Evolutionary conservation across 2,888 invertebrate species (phyloP).

Genomic region (Brachylomia viminalis): DNA sequence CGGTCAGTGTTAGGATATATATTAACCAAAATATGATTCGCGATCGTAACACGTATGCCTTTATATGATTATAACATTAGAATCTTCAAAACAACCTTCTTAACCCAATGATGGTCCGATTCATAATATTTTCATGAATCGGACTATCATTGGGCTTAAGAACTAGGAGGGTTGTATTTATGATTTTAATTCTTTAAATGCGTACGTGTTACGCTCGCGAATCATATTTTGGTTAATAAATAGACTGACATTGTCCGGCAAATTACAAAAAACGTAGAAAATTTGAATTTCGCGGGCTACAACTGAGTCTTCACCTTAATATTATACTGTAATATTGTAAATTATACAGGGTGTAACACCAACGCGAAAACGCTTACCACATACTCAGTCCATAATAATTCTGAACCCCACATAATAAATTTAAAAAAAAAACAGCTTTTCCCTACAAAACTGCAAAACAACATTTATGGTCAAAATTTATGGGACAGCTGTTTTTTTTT

Average conservation of each 20-base stretch:
- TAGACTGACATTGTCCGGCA: slow-evolving; percentile 39
- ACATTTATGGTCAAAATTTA: slow-evolving; percentile 34
- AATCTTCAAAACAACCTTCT: slow-evolving; percentile 42
- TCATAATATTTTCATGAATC: slow-evolving; percentile 7
- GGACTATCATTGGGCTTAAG: too few relatives aligned
- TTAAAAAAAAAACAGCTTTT: slow-evolving; percentile 40
- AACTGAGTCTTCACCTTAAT: slow-evolving; percentile 40
- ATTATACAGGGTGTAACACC: slow-evolving; percentile 40
- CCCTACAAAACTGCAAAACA: slow-evolving; percentile 32
- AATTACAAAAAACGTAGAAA: slow-evolving; percentile 40
- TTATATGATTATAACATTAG: slow-evolving; percentile 41
- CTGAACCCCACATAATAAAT: slow-evolving; percentile 43
- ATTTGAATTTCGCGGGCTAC: slow-evolving; percentile 40
- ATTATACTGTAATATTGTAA: slow-evolving; percentile 41
- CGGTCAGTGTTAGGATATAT: slow-evolving; percentile 34
- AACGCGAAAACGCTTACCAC: slow-evolving; percentile 38
- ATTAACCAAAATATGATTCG: slow-evolving; percentile 40
- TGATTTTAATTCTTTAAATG: slow-evolving; percentile 20
- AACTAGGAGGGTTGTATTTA: too few relatives aligned
- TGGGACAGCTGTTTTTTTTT: slow-evolving; percentile 43
- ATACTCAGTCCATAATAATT: slow-evolving; percentile 40
- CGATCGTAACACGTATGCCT: slow-evolving; percentile 38
- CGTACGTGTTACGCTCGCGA: slow-evolving; percentile 40
- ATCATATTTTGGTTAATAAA: slow-evolving; percentile 40
- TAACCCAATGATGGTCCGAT: slow-evolving; percentile 42